Base-by-base conservation (phyloP, 2,888 invertebrate species). In the Xestia sexstrigata region DNA sequence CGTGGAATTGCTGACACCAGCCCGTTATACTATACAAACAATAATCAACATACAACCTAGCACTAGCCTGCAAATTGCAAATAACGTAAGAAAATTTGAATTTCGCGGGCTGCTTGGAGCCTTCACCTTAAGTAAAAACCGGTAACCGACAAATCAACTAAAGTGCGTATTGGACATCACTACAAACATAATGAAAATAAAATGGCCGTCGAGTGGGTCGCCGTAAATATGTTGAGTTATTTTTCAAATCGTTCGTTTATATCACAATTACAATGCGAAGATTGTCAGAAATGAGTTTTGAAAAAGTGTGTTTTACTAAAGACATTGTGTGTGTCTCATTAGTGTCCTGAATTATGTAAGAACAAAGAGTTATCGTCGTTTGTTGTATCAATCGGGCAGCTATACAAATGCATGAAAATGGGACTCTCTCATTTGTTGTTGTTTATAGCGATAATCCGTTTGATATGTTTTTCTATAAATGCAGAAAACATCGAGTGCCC, bases 401-500 rank as follows among this genome's bases (percentile, higher is more conserved):
- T 91, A 93, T 85, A 93, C 95, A 93, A 94, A 95, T 95, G 96
- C 93, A 93, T 93, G 93, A 96, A 96, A 95, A 96, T 96, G 96
- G 96, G 94, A 94, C 94, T 94, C 94, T 93, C 93, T 92, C 93
- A 94, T 93, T 94, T 96, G 92, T 93, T 96, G 91, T 94, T 95
- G 94, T 94, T 95, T 92, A 91, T 93, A 90, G 90, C 93, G 87
- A 88, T 95, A 90, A 87, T 93, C 82, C 86, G 93, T 88, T 87
- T 93, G 86, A 86, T 94, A 88, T 91, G 92, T 91, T 91, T 90
- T 89, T 93, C 92, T 67, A 85, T 90, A 76, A 92, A 92, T 88
- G 93, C 93, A 88, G 95, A 95, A 92, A 95, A 87, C 88, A 92
- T 95, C 91, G 96, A 96, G 91, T 98, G 98, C 92, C 98, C 98